Conservation (phyloP, 2,888 invertebrate species). For the Thalpophila matura region DNA sequence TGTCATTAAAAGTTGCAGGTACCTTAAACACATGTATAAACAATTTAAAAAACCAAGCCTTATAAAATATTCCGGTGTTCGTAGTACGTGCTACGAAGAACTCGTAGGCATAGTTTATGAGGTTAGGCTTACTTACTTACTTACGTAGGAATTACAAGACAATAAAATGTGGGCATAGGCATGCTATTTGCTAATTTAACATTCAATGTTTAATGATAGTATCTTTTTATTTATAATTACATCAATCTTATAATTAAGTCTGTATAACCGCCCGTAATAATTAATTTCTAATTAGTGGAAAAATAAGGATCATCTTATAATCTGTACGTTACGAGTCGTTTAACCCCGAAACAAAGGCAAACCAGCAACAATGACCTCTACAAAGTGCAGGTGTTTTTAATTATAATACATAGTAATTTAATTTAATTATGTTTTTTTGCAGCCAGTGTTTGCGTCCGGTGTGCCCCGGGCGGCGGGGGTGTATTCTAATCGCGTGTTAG, state of each 20-base stretch:
- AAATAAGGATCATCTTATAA: slow-evolving; percentile 37
- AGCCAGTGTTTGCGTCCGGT: slow-evolving; percentile 66
- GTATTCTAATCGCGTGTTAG: slow-evolving; percentile 90
- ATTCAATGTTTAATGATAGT: slow-evolving; percentile 23
- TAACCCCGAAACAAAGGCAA: slow-evolving; percentile 47
- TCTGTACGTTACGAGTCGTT: slow-evolving; percentile 38
- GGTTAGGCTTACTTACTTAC: too few species aligned
- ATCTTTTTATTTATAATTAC: slow-evolving; percentile 32
- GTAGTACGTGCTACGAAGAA: slow-evolving; percentile 3
- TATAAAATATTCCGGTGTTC: slow-evolving; percentile 1
- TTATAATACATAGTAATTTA: slow-evolving; percentile 49
- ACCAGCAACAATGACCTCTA: slow-evolving; percentile 39
- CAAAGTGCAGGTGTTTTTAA: slow-evolving; percentile 55
- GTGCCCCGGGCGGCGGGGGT: slow-evolving; percentile 78
- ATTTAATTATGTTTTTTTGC: slow-evolving; percentile 48
- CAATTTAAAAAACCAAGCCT: too few species aligned
- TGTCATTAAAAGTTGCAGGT: too few species aligned
- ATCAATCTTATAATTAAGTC: slow-evolving; percentile 36
- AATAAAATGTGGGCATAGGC: slow-evolving; percentile 21
- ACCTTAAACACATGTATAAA: too few species aligned
- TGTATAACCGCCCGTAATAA: slow-evolving; percentile 29
- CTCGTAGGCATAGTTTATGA: not conserved
- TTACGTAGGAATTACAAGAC: slow-evolving; percentile 4
- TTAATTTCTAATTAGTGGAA: slow-evolving; percentile 50
- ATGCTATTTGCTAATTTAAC: slow-evolving; percentile 28